Percentiles rank a stretch among this genome's conserved stretches.
phyloP scores from a whole-genome alignment of 1,140 invertebrate species.

The Drosophila saltans region DNA sequence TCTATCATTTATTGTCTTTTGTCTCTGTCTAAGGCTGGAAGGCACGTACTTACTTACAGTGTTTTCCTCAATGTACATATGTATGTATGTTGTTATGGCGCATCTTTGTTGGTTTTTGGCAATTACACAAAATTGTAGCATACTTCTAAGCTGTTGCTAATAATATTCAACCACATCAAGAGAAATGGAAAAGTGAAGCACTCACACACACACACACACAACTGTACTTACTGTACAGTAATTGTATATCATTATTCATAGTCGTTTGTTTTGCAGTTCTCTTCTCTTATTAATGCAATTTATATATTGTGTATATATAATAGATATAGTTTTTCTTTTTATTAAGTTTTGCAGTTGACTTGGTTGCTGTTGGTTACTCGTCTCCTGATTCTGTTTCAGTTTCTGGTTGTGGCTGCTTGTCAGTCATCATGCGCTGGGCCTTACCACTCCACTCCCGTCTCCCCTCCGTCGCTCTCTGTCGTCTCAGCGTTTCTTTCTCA shows the following conservation, averaged over 20 bases:
- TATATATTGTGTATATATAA: slow-evolving; percentile 29
- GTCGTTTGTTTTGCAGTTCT: slow-evolving; percentile 25
- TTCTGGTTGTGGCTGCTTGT: slow-evolving; percentile 50
- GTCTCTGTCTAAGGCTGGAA: background rate
- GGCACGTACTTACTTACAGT: slow-evolving; percentile 13
- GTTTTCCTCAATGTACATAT: background rate
- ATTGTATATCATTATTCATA: slow-evolving; percentile 49
- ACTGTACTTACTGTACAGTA: slow-evolving; percentile 3
- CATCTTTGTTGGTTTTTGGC: slow-evolving; percentile 10
- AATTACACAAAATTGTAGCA: slow-evolving; percentile 38
- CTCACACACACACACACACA: background rate
- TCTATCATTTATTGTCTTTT: background rate
- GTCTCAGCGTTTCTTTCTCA: slow-evolving; percentile 38
- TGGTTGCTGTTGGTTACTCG: slow-evolving; percentile 26
- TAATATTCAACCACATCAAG: slow-evolving; percentile 32
- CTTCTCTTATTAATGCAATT: slow-evolving; percentile 38
- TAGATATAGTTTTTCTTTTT: slow-evolving; percentile 16
- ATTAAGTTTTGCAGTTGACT: slow-evolving; percentile 57
- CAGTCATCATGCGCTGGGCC: slow-evolving; percentile 50
- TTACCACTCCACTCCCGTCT: background rate
- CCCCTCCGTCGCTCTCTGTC: background rate
- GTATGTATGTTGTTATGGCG: background rate
- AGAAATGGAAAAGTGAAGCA: background rate
- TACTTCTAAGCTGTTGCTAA: slow-evolving; percentile 40
- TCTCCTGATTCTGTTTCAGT: slow-evolving; percentile 20